phyloP scores from a whole-genome alignment of 2,113 vertebrate species.

The Calyptommatus sinebrachiatus region DNA sequence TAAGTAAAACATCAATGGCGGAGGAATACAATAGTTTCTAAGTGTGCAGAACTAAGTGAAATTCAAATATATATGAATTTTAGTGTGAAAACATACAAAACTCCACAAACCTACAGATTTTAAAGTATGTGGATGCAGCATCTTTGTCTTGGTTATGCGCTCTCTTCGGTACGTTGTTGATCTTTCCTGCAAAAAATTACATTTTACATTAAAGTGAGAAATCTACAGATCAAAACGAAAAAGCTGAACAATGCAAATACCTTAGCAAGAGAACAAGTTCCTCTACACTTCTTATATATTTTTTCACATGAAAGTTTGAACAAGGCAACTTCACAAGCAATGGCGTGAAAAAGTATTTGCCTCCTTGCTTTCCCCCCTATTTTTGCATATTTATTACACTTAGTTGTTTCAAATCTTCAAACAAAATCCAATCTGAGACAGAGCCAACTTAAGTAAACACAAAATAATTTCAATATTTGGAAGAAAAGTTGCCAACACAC shows the following conservation, averaged over 20 bases:
- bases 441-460: too few relatives aligned
- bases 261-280: neutral
- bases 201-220: slow-evolving; percentile 15
- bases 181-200: slow-evolving; percentile 26
- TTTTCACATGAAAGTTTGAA: neutral
- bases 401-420: too few relatives aligned
- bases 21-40: slow-evolving; percentile 15
- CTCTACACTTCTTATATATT: neutral
- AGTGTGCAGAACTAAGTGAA: slow-evolving; percentile 20
- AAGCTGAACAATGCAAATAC: neutral
- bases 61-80: slow-evolving; percentile 16
- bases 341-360: neutral
- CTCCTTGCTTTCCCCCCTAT: too few relatives aligned
- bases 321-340: neutral
- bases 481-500: too few relatives aligned
- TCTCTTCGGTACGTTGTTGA: slow-evolving; percentile 7
- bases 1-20: slow-evolving; percentile 15
- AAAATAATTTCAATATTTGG: too few relatives aligned
- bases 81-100: neutral
- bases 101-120: neutral
- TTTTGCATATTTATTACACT: too few relatives aligned
- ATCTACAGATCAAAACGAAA: neutral
- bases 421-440: too few relatives aligned
- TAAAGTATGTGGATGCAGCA: neutral
- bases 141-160: neutral